Percentiles rank a stretch among this genome's conserved stretches.
Evolutionary conservation across 2,888 invertebrate genomes (phyloP).

Genomic region (Ormia ochracea): DNA sequence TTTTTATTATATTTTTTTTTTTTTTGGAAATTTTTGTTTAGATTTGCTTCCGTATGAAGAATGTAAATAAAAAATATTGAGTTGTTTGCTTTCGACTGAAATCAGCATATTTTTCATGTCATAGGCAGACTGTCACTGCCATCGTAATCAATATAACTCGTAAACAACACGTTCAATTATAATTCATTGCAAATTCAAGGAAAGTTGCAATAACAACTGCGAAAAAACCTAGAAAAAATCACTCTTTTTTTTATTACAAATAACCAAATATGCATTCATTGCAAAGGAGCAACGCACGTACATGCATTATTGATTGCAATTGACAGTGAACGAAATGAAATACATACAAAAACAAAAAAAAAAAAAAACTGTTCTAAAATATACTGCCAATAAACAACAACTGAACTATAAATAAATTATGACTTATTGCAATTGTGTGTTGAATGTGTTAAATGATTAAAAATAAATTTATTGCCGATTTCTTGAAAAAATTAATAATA

Average conservation of each 20-base stretch:
- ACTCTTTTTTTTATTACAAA: not conserved
- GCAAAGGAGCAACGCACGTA: conserved; percentile 19
- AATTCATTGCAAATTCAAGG: conserved; percentile 41
- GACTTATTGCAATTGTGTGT: conserved; percentile 45
- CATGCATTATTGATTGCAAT: conserved; percentile 16
- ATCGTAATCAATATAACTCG: conserved; percentile 38
- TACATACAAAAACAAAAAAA: not conserved
- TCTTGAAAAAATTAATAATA: conserved; percentile 22
- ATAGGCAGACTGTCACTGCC: conserved; percentile 53
- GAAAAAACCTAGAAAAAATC: conserved; percentile 3
- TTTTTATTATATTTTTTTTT: too few species aligned
- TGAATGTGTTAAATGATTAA: not conserved
- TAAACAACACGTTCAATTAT: conserved; percentile 28
- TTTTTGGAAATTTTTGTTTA: too few species aligned
- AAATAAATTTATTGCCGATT: conserved; percentile 35
- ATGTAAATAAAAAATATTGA: too few species aligned
- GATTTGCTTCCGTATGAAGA: too few species aligned
- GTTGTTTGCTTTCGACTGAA: too few species aligned
- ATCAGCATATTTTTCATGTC: conserved; percentile 53
- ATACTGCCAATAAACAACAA: conserved; percentile 48
- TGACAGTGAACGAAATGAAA: too few species aligned
- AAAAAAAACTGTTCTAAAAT: conserved; percentile 32
- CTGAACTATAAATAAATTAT: conserved; percentile 50
- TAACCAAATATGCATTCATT: conserved; percentile 9
- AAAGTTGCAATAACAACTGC: conserved; percentile 30